Percentiles rank a stretch among this genome's conserved stretches.
phyloP scores from a whole-genome alignment of 2,113 vertebrate genomes.

The Sander vitreus region DNA sequence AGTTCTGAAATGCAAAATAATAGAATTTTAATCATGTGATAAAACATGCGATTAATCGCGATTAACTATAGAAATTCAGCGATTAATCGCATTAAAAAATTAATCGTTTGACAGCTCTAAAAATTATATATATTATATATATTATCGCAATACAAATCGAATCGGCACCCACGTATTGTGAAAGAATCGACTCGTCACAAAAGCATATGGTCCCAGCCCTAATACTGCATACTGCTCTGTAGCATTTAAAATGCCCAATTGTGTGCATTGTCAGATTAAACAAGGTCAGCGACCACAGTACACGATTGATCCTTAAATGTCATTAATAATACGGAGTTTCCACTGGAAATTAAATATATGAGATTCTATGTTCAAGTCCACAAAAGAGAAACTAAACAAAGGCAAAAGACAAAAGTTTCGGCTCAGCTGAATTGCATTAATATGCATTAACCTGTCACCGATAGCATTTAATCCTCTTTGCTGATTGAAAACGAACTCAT shows the following conservation, averaged over 20 bases:
- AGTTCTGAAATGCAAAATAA: too few relatives aligned
- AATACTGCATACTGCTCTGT: constrained; percentile 19
- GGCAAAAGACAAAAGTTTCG: constrained; percentile 34
- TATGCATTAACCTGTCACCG: constrained; percentile 59
- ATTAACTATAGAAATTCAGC: too few relatives aligned
- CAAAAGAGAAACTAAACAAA: constrained; percentile 42
- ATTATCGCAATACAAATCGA: too few relatives aligned
- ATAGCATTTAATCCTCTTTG: constrained; percentile 56
- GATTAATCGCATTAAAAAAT: too few relatives aligned
- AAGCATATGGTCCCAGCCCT: too few relatives aligned
- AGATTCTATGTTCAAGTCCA: background rate
- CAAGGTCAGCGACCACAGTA: constrained; percentile 37
- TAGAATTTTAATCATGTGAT: too few relatives aligned
- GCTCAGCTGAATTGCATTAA: constrained; percentile 42
- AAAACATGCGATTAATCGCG: too few relatives aligned
- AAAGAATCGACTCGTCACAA: too few relatives aligned
- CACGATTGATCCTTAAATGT: background rate
- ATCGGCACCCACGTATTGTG: too few relatives aligned
- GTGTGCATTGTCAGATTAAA: constrained; percentile 31
- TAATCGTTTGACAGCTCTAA: too few relatives aligned
- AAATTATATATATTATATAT: too few relatives aligned
- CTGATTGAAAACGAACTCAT: constrained; percentile 64
- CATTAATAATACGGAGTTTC: background rate
- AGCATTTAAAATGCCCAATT: constrained; percentile 32
- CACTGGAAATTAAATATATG: background rate